Conservation (phyloP, 2,797 vertebrate species). For the Remorina albescens region DNA sequence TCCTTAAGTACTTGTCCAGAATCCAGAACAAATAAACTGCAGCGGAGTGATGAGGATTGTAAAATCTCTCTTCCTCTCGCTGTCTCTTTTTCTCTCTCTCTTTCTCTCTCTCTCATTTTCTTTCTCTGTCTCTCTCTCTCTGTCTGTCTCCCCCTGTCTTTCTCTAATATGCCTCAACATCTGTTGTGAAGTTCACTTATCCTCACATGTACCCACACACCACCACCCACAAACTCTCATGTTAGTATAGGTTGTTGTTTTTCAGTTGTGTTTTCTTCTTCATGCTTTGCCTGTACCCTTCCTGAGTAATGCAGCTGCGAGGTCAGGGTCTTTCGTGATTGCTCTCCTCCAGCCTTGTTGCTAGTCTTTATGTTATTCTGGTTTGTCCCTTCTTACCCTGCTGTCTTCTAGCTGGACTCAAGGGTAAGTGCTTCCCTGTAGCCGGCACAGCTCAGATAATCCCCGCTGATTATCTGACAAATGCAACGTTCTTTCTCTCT, state of each 20-base stretch:
- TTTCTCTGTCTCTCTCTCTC: constrained; percentile 48
- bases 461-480: constrained; percentile 99
- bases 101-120: constrained; percentile 40
- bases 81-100: constrained; percentile 45
- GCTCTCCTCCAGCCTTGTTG: constrained; percentile 99
- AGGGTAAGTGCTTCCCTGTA: constrained; percentile 99
- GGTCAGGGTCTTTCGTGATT: constrained; percentile 98
- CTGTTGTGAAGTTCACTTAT: constrained; percentile 76
- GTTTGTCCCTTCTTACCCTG: constrained; percentile 99
- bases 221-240: constrained; percentile 82
- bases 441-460: constrained; percentile 99
- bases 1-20: constrained; percentile 67
- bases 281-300: constrained; percentile 94
- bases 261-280: constrained; percentile 92
- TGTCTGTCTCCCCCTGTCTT: constrained; percentile 59
- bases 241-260: constrained; percentile 84
- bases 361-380: constrained; percentile 99
- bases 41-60: constrained; percentile 82
- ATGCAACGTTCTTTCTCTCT: constrained; percentile 96
- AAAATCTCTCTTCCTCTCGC: constrained; percentile 61
- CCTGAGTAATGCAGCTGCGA: constrained; percentile 96
- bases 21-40: constrained; percentile 79
- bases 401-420: constrained; percentile 99
- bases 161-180: constrained; percentile 73
- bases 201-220: constrained; percentile 80